Conservation (phyloP, 2,797 vertebrate genomes). For the Myotis findleyi region DNA sequence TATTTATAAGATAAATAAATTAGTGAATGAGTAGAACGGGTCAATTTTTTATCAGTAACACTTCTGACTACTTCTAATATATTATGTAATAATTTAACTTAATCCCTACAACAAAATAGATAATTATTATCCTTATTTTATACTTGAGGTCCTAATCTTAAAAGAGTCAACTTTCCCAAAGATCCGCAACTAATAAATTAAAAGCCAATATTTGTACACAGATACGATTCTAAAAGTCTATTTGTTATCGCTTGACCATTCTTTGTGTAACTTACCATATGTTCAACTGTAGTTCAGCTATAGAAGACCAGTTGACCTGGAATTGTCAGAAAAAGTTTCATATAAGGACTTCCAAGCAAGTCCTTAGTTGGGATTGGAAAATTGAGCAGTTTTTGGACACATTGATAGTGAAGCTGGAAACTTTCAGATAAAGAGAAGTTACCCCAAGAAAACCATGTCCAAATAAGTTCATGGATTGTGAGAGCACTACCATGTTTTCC, state of each 20-base stretch:
- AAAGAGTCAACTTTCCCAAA: background rate
- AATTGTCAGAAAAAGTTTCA: background rate
- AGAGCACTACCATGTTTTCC: background rate
- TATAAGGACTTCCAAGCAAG: background rate
- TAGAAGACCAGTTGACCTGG: background rate
- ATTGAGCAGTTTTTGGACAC: background rate
- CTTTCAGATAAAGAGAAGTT: background rate
- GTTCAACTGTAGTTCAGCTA: background rate
- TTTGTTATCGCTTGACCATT: background rate
- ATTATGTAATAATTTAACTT: background rate
- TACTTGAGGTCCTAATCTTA: background rate
- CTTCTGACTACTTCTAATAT: background rate
- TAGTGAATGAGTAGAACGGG: background rate
- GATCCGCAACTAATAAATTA: background rate
- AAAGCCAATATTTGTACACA: conserved; percentile 1
- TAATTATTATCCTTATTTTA: background rate
- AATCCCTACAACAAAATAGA: background rate
- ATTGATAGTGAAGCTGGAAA: background rate
- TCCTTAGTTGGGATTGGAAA: background rate
- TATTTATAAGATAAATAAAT: background rate
- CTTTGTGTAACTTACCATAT: background rate
- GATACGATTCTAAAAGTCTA: background rate
- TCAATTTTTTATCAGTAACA: background rate
- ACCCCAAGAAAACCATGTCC: background rate
- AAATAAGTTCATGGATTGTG: background rate